Conservation (phyloP, 1,140 invertebrate genomes). For the Lysiphlebus fabarum region DNA sequence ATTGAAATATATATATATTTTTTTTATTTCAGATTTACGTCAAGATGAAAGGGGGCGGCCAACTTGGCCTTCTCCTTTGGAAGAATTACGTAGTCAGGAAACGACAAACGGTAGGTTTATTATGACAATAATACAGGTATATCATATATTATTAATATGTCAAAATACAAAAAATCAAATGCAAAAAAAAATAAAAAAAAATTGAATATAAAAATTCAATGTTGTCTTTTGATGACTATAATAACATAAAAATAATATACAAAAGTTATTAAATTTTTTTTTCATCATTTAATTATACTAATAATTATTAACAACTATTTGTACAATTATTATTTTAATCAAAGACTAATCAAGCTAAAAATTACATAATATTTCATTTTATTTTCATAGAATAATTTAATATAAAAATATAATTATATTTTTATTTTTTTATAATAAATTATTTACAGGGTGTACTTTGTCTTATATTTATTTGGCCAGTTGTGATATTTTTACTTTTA, state of each 20-base stretch:
- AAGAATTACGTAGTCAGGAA: conserved; percentile 62
- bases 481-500: conserved; percentile 53
- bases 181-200: not conserved
- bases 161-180: not conserved
- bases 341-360: too few species aligned
- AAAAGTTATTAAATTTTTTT: too few species aligned
- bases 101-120: conserved; percentile 54
- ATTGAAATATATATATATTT: too few species aligned
- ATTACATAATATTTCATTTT: too few species aligned
- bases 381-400: too few species aligned
- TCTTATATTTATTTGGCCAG: conserved; percentile 56
- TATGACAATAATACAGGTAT: not conserved
- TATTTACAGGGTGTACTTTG: conserved; percentile 55
- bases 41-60: conserved; percentile 44
- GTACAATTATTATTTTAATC: too few species aligned
- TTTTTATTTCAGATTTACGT: conserved; percentile 6
- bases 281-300: too few species aligned
- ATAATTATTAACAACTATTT: too few species aligned
- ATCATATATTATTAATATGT: not conserved
- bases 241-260: too few species aligned
- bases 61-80: conserved; percentile 61
- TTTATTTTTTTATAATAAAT: conserved; percentile 4
- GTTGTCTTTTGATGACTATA: too few species aligned
- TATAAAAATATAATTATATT: not conserved
- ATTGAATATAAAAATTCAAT: not conserved